Base-by-base conservation (phyloP, 2,888 invertebrate species). In the Drosophila mercatorum region DNA sequence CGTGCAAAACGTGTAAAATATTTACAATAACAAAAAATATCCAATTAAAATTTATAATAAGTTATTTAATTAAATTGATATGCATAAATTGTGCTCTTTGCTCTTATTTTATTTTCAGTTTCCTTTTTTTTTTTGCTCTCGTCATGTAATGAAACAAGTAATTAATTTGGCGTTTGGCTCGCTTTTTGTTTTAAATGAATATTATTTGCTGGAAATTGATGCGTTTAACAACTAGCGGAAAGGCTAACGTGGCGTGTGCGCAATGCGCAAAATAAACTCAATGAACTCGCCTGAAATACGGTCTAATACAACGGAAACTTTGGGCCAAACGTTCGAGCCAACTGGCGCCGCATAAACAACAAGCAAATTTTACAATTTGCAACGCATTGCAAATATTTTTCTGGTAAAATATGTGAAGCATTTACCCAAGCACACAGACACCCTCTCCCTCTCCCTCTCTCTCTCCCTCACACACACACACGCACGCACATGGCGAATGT, bases 31-130 rank as follows among this genome's bases (percentile, higher is more conserved):
- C 78, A 85, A 41, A 41, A 53, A 79, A 79, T 72, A 80, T 80
- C 81, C 83, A 88, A 88, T 84, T 85, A 83, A 82, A 85, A 62
- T 70, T 44, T 71, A 70, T 83, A 85, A 88, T 84, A 88, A 83
- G 68, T 80, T 83, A 76, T 85, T 80, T 84, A 85, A 84, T 88
- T 85, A 88, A 85, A 79, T 81, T 85, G 72, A 73, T 85, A 71
- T 68, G 75, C 78, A 78, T 74, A 78, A 71, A 75, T 78, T 62
- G 75, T 62, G 70, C 60, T 52, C 68, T 79, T 51, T 68, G 31
- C 49, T 34, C 31, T 6, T 10, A 11, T 14, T 26, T 14, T 26
- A 14, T 26, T 46, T 26, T 46, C 6, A 4, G 22, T 22, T 22
- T 17, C 22, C 1, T 1, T 22, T 22, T 2, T 2, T 34, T 61